A percentile compares a stretch with the other conserved stretches of the same genome.
phyloP scores from a whole-genome alignment of 2,888 invertebrate species.

The Stenurella melanura region DNA sequence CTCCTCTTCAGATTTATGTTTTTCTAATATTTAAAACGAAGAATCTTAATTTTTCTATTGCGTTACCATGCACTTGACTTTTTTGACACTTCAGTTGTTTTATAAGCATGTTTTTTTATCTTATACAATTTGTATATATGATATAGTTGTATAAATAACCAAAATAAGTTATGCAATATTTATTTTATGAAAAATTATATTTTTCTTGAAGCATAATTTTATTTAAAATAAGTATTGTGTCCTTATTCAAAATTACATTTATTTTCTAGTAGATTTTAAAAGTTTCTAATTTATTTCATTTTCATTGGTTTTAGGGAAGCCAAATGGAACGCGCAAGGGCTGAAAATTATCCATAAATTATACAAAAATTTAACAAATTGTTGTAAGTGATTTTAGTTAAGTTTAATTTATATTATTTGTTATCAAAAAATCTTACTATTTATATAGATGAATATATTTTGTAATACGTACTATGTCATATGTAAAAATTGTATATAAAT shows the following conservation, averaged over 20 bases:
- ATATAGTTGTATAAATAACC: slow-evolving; percentile 39
- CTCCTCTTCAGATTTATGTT: too few species aligned
- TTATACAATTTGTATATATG: slow-evolving; percentile 48
- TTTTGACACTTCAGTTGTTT: too few species aligned
- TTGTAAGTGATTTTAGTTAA: slow-evolving; percentile 65
- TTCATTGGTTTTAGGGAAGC: slow-evolving; percentile 67
- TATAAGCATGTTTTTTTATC: slow-evolving; percentile 33
- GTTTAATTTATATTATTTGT: slow-evolving; percentile 66
- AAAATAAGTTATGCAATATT: slow-evolving; percentile 33
- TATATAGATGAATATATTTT: slow-evolving; percentile 65
- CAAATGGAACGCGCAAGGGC: slow-evolving; percentile 66
- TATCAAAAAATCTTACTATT: slow-evolving; percentile 65
- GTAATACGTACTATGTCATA: slow-evolving; percentile 63
- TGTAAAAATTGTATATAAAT: slow-evolving; percentile 66
- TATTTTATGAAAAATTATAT: slow-evolving; percentile 40
- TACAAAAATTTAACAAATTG: slow-evolving; percentile 57
- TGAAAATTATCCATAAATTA: slow-evolving; percentile 56
- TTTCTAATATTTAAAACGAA: too few species aligned
- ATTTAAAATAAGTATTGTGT: slow-evolving; percentile 39
- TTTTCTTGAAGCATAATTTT: slow-evolving; percentile 32
- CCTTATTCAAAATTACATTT: slow-evolving; percentile 25
- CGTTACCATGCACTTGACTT: too few species aligned
- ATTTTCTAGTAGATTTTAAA: slow-evolving; percentile 16
- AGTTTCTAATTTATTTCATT: slow-evolving; percentile 46
- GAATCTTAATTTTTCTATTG: too few species aligned